phyloP scores from a whole-genome alignment of 2,888 invertebrate genomes.

The Pemphredon lugubris region DNA sequence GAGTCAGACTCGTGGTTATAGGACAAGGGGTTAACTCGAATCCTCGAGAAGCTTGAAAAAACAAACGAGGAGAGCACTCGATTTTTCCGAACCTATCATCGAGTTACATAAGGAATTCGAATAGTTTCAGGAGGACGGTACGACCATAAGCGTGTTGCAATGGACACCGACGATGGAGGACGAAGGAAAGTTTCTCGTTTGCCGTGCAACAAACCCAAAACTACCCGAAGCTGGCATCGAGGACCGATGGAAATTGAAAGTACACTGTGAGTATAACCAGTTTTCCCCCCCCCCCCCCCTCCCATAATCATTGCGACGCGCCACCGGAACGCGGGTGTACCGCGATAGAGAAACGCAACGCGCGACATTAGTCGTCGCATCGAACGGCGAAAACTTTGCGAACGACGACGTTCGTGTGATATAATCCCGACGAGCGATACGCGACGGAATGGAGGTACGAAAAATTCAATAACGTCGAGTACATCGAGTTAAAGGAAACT shows the following conservation, averaged over 20 bases:
- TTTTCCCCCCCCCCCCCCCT: background rate
- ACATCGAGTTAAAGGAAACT: background rate
- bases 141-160: slow-evolving; percentile 83
- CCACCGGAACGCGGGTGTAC: background rate
- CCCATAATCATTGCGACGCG: background rate
- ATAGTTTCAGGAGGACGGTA: slow-evolving; percentile 71
- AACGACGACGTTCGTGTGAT: too few species aligned
- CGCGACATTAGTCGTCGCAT: too few species aligned
- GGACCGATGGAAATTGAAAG: slow-evolving; percentile 93
- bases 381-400: too few species aligned
- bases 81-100: too few species aligned
- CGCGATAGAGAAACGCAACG: background rate
- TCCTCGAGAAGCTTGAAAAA: too few species aligned
- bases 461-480: background rate
- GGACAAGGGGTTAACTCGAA: too few species aligned
- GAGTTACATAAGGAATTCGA: background rate
- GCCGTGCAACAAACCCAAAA: slow-evolving; percentile 93
- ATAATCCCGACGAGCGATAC: too few species aligned
- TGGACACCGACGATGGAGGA: slow-evolving; percentile 92
- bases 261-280: slow-evolving; percentile 96
- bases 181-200: slow-evolving; percentile 94
- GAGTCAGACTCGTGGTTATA: too few species aligned
- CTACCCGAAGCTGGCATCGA: slow-evolving; percentile 92
- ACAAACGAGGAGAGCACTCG: too few species aligned
- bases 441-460: too few species aligned